Evolutionary conservation across 2,888 invertebrate genomes (phyloP).

Genomic region (Teinopalpus imperialis): DNA sequence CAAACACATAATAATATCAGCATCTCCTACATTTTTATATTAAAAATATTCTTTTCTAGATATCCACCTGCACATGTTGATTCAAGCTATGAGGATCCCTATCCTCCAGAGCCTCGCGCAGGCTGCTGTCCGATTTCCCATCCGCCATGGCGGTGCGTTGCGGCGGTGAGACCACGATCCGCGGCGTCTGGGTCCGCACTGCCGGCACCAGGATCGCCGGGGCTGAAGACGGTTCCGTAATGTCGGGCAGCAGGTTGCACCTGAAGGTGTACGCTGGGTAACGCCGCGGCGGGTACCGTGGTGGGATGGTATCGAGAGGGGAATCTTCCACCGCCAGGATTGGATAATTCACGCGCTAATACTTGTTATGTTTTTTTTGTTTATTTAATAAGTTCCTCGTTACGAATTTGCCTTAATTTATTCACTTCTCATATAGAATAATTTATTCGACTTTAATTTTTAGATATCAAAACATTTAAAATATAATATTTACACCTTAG

Average conservation of each 20-base stretch:
- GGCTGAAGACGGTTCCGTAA: slow-evolving; percentile 46
- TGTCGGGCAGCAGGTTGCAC: slow-evolving; percentile 51
- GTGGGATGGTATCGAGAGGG: slow-evolving; percentile 49
- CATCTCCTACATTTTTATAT: no score
- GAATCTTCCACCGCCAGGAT: slow-evolving; percentile 66
- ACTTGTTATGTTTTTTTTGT: no score
- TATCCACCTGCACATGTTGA: slow-evolving; percentile 87
- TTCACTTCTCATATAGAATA: no score
- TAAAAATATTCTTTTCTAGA: no score
- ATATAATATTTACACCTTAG: no score
- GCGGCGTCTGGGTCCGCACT: slow-evolving; percentile 31
- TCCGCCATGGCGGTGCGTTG: slow-evolving; percentile 26
- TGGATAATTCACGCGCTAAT: not conserved
- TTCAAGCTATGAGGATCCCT: slow-evolving; percentile 87
- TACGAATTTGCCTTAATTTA: no score
- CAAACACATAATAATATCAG: no score
- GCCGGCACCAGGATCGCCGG: slow-evolving; percentile 32
- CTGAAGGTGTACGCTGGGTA: slow-evolving; percentile 55
- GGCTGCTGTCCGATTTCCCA: slow-evolving; percentile 63
- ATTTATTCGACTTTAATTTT: no score
- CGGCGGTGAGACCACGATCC: slow-evolving; percentile 40
- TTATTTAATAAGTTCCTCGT: no score
- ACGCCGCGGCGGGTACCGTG: slow-evolving; percentile 44
- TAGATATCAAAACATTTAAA: no score
- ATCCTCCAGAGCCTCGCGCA: slow-evolving; percentile 82